Evolutionary conservation across 2,797 vertebrate species (phyloP), one percentile per base, ranked within the genome.

Genomic region (Sphenodon punctatus): DNA sequence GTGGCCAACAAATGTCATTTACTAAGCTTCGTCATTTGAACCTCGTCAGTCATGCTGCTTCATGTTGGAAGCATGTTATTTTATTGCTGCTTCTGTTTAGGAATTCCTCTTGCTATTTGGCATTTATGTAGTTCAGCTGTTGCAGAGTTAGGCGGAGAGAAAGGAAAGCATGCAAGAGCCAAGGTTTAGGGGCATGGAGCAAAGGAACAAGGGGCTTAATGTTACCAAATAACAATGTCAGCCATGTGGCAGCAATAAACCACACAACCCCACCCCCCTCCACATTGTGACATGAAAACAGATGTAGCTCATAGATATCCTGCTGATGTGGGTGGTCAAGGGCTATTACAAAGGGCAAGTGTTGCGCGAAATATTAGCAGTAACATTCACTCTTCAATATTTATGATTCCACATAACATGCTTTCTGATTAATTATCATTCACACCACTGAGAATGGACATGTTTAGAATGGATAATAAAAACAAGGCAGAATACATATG

Each of bases 71-170:
- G 78, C 60, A 75, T 42, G 67, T 69, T 88, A 74, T 80, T 91
- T 89, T 75, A 77, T 49, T 76, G 56, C 70, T 85, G 77, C 36
- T 89, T 93, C 92, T 93, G 71, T 83, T 91, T 67, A 88, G 88
- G 80, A 93, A 92, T 90, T 82, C 85, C 84, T 90, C 88, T 89
- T 82, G 61, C 87, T 93, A 39, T 42, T 88, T 88, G 91, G 84
- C 85, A 92, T 92, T 95, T 94, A 82, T 91, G 82, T 78, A 14
- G 78, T 82, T 95, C 92, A 95, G 93, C 91, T 95, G 91, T 93
- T 93, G 85, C 0, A 3, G 64, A 84, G 64, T 81, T 70, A 43
- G 84, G 49, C 63, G 67, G 53, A 76, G 78, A 88, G 71, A 70
- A 63, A 74, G 75, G 82, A 65, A 90, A 88, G 70, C 61, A 89